phyloP scores from a whole-genome alignment of 1,140 invertebrate species.

The Heliconius nattereri region DNA sequence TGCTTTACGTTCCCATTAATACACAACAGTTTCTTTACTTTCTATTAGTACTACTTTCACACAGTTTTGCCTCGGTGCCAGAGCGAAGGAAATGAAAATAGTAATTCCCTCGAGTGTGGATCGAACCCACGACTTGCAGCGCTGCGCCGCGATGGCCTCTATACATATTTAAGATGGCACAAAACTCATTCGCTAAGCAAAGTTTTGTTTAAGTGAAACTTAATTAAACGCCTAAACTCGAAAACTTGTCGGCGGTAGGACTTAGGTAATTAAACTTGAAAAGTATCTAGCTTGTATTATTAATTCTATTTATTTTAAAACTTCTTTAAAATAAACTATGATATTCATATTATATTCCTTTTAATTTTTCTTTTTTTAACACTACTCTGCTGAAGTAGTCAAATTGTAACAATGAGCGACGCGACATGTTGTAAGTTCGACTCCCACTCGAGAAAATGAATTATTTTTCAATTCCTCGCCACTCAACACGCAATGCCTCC shows the following conservation, averaged over 20 bases:
- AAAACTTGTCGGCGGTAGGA: not conserved
- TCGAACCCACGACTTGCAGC: no score
- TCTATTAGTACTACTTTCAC: not conserved
- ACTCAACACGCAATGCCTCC: no score
- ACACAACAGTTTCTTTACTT: no score
- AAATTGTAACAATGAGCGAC: no score
- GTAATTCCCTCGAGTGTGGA: no score
- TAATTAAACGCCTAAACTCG: slow-evolving; percentile 3
- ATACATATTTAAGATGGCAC: not conserved
- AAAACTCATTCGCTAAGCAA: slow-evolving; percentile 5
- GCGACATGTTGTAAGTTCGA: no score
- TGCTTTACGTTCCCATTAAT: no score
- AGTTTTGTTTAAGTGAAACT: slow-evolving; percentile 9
- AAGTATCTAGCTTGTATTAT: not conserved
- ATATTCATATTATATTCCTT: not conserved
- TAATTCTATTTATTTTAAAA: not conserved
- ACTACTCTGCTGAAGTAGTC: no score
- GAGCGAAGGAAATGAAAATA: no score
- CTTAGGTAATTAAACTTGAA: not conserved
- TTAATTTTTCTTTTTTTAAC: not conserved
- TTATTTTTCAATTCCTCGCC: no score
- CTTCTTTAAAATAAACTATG: not conserved
- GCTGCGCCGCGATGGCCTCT: not conserved
- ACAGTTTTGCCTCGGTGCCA: no score
- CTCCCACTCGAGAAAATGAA: no score